Evolutionary conservation across 1,140 invertebrate genomes (phyloP), one percentile per base, ranked within the genome.

Genomic region (Sitobion miscanthi): DNA sequence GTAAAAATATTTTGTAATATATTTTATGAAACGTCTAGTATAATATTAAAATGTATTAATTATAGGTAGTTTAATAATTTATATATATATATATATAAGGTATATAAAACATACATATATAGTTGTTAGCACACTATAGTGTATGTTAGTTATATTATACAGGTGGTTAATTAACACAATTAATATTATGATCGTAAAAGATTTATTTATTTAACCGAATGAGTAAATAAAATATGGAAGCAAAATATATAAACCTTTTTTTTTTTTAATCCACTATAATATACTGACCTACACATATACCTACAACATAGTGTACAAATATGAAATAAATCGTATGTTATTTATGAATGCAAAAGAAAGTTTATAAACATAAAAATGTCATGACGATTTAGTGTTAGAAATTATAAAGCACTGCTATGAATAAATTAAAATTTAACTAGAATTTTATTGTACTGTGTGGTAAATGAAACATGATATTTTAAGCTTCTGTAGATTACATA

Each of bases 401-500:
- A 85, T 85, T 85, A 69, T 69, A 42, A 85, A 86, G 45, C 42
- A 42, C 25, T 42, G 25, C 8, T 14, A 86, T 47, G 85, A 86
- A 86, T 86, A 86, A 25, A 47, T 86, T 86, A 47, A 86, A 45
- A 86, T 47, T 47, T 45, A 45, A 47, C 45, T 47, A 47, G 85
- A 85, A 42, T 85, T 85, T 42, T 85, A 69, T 69, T 69, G 62
- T n/a, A 62, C 62, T 69, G 8, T 42, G 83, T 23, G 83, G 23
- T 85, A 42, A 85, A 85, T 42, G 83, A 85, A 85, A 85, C 83
- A 85, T 42, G 83, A 85, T 85, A 23, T 9, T 45, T 85, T 86
- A 30, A 42, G 85, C 42, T 47, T 25, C 4, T n/a, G 11, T 11
- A 1, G 38, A 45, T 45, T 86, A 42, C 42, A 85, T 25, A 25